Evolutionary conservation across 1,140 invertebrate genomes (phyloP).

Genomic region (Periplaneta americana): DNA sequence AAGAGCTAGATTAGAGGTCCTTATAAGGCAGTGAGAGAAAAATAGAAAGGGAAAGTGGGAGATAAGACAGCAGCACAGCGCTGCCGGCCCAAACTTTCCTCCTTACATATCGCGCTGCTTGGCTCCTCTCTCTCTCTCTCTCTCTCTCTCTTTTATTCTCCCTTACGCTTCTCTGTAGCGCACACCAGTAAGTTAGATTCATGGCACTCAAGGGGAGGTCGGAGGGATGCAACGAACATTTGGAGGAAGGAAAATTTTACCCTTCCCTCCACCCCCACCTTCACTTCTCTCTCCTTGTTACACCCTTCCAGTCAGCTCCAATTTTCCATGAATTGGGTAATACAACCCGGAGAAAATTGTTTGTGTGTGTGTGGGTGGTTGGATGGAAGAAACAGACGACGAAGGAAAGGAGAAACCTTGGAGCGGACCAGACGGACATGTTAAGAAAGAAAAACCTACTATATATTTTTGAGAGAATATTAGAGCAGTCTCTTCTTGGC

Average conservation of each 20-base stretch:
- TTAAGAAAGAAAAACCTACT: neutral
- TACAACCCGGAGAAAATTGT: constrained; percentile 13
- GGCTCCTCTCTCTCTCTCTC: neutral
- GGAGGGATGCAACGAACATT: neutral
- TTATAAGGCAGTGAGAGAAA: neutral
- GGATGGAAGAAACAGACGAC: neutral
- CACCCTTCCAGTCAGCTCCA: constrained; percentile 7
- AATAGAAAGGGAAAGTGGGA: neutral
- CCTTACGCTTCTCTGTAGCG: neutral
- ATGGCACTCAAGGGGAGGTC: constrained; percentile 5
- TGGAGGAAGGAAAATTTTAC: neutral
- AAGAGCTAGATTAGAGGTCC: neutral
- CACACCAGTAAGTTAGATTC: constrained; percentile 4
- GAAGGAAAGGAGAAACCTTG: neutral
- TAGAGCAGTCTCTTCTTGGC: neutral
- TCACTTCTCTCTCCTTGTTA: neutral
- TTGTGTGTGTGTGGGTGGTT: neutral
- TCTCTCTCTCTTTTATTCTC: neutral
- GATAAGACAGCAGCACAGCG: neutral
- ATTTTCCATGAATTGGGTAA: constrained; percentile 18
- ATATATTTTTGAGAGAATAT: neutral
- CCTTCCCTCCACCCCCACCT: neutral
- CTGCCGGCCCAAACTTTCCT: neutral
- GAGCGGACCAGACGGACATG: neutral
- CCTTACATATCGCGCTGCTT: neutral